Evolutionary conservation across 2,113 vertebrate genomes (phyloP).

Genomic region (Oxyruncus cristatus): DNA sequence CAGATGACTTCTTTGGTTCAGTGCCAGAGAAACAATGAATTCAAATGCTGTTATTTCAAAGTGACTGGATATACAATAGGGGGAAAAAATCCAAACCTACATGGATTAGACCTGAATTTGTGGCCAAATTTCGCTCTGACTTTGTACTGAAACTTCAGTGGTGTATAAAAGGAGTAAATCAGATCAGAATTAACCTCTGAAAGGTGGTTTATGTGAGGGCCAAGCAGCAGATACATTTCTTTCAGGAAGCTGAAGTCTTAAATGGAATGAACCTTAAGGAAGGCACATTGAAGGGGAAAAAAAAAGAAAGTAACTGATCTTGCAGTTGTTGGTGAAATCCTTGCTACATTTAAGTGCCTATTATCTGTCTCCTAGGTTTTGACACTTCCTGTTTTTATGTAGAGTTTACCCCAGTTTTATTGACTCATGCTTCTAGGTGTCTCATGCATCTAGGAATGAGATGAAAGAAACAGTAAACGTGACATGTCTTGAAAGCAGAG

Average conservation of each 20-base stretch:
- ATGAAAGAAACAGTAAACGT: background rate
- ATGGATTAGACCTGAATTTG: background rate
- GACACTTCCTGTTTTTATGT: background rate
- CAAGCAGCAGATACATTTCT: background rate
- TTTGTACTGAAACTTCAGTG: background rate
- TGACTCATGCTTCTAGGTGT: background rate
- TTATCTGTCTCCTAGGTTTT: background rate
- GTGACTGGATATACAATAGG: background rate
- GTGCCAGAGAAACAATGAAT: background rate
- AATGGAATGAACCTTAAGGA: background rate
- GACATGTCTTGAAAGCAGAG: background rate
- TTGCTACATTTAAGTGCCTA: background rate
- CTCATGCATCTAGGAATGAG: background rate
- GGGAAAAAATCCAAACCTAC: background rate
- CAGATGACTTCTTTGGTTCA: background rate
- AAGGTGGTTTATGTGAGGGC: background rate
- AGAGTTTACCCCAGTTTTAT: background rate
- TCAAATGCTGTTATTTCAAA: background rate
- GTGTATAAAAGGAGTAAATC: background rate
- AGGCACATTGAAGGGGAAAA: background rate
- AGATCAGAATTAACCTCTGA: background rate
- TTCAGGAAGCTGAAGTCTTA: background rate
- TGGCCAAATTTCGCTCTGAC: background rate
- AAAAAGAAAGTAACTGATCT: background rate
- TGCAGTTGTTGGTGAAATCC: background rate